Base-by-base conservation (phyloP, 1,140 invertebrate species). In the Papilio machaon region DNA sequence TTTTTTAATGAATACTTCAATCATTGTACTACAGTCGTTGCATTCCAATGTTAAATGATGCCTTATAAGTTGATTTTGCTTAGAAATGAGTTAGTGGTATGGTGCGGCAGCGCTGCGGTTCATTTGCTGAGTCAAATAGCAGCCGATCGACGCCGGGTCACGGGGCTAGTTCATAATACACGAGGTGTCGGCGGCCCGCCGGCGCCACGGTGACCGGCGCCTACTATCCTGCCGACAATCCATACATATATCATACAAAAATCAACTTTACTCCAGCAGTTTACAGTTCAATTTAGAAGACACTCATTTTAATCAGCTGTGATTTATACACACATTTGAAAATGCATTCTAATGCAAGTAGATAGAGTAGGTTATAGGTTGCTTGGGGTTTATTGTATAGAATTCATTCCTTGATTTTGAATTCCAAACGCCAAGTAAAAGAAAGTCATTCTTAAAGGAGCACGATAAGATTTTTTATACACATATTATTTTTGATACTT, bases 121-220 rank as follows among this genome's bases (percentile, higher is more conserved):
- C 84, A 89, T 90, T 87, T 91, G 90, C 84, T 89, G 88, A 92
- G 90, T 92, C 89, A 92, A 92, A 91, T 91, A 89, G 86, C 87
- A 92, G 89, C 92, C 91, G 92, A 93, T 93, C 91, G 91, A 90
- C 89, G 91, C 88, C 92, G 86, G 92, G 93, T 94, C 91, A 92
- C 90, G 88, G 83, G 90, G 91, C 92, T 93, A 93, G 93, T 93
- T 90, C 91, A 94, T 94, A 92, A 93, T 93, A 93, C 91, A 93
- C 91, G 91, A 93, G 92, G 91, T 93, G 91, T 91, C 87, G 89
- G 90, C 92, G 92, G 91, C 93, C 84, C 88, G 91, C 86, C 90
- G 92, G 93, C 93, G 93, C 93, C 92, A 93, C 84, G 88, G 90
- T 88, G 91, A 89, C 89, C 88, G 92, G 92, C 92, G 92, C 93